Percentiles rank a stretch among this genome's conserved stretches.
Conservation (phyloP, 2,797 vertebrate species). For the Anableps anableps region DNA sequence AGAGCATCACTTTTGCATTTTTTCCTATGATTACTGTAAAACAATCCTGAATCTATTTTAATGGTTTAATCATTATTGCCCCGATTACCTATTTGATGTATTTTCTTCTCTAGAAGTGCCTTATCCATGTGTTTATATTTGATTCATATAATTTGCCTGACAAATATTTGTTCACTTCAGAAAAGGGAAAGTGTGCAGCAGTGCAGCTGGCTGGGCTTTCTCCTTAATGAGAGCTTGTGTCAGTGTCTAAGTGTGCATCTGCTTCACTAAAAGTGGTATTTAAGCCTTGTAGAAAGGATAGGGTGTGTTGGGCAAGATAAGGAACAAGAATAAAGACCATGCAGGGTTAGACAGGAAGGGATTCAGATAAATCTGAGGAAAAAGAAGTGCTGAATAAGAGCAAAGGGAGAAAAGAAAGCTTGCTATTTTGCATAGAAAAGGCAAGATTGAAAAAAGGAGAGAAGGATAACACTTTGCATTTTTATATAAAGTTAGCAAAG, state of each 20-base stretch:
- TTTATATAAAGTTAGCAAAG: background rate
- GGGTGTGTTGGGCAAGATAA: slow-evolving; percentile 32
- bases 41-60: background rate
- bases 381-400: background rate
- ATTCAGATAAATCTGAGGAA: background rate
- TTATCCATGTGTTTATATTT: background rate
- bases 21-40: background rate
- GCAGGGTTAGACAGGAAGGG: background rate
- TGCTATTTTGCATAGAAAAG: slow-evolving; percentile 2
- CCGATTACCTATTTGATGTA: background rate
- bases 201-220: slow-evolving; percentile 65
- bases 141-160: background rate
- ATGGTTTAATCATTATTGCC: background rate
- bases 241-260: slow-evolving; percentile 58
- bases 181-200: slow-evolving; percentile 6
- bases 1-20: background rate
- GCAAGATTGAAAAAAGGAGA: background rate
- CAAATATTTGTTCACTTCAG: background rate
- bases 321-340: slow-evolving; percentile 9
- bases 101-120: background rate
- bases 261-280: slow-evolving; percentile 75
- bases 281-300: slow-evolving; percentile 50
- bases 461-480: background rate
- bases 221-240: slow-evolving; percentile 72
- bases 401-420: background rate